Evolutionary conservation across 1,140 invertebrate species (phyloP).

Genomic region (Spodoptera frugiperda): DNA sequence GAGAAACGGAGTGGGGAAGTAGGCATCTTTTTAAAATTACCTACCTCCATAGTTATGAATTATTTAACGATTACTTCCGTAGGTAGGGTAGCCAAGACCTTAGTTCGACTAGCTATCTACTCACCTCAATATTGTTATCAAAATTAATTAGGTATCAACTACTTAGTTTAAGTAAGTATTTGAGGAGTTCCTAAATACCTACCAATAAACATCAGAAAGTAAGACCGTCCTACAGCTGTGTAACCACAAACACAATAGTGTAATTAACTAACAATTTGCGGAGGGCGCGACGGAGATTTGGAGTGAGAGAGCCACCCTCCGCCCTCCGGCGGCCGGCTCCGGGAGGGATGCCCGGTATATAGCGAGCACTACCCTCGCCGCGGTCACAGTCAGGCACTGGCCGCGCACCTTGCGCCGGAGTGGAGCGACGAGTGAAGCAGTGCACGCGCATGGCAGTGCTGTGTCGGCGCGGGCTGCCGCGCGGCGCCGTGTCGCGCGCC

Average conservation of each 20-base stretch:
- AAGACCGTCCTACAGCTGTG: not conserved
- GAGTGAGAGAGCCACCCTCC: not conserved
- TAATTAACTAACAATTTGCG: slow-evolving; percentile 57
- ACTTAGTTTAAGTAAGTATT: too few species aligned
- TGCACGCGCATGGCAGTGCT: slow-evolving; percentile 23
- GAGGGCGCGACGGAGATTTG: not conserved
- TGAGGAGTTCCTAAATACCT: too few species aligned
- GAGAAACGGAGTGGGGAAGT: too few species aligned
- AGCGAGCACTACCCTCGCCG: slow-evolving; percentile 15
- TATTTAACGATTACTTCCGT: too few species aligned
- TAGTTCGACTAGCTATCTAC: too few species aligned
- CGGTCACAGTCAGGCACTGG: slow-evolving; percentile 41
- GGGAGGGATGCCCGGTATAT: slow-evolving; percentile 53
- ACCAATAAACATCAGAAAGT: too few species aligned
- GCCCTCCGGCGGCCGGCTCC: not conserved
- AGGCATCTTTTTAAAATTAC: too few species aligned
- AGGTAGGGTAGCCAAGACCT: too few species aligned
- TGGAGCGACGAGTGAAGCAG: not conserved
- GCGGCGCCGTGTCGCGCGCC: slow-evolving; percentile 28
- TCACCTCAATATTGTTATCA: too few species aligned
- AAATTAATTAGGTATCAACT: too few species aligned
- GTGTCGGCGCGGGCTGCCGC: slow-evolving; percentile 32
- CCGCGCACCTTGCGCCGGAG: slow-evolving; percentile 34
- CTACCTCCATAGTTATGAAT: too few species aligned
- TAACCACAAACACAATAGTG: slow-evolving; percentile 59